Conservation (phyloP, 2,113 vertebrate species). For the Dromiciops gliroides region DNA sequence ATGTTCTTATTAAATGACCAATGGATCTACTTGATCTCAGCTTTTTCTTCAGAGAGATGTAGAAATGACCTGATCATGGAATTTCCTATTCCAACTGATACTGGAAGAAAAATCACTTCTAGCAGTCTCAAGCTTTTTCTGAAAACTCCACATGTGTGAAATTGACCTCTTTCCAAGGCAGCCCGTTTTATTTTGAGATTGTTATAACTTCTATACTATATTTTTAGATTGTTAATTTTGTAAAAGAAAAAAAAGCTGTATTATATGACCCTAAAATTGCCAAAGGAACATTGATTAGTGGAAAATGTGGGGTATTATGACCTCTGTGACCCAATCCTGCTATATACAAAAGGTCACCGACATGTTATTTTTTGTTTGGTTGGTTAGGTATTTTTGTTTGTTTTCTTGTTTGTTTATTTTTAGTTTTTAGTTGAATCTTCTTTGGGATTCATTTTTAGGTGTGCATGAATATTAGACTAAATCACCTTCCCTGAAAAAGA, state of each 20-base stretch:
- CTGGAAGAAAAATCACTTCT: not conserved
- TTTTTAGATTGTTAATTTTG: not conserved
- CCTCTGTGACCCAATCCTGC: too few species aligned
- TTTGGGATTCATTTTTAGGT: rapidly evolving
- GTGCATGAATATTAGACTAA: not conserved
- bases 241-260: not conserved
- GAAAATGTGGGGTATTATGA: not conserved
- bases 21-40: not conserved
- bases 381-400: too few species aligned
- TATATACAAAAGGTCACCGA: not conserved
- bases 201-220: not conserved
- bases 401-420: not conserved
- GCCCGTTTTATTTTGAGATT: not conserved
- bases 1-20: not conserved
- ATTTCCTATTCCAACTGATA: not conserved
- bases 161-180: not conserved
- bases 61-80: not conserved
- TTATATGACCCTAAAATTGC: rapidly evolving
- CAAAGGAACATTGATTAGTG: not conserved
- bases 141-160: not conserved
- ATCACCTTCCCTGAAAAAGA: not conserved
- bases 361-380: too few species aligned
- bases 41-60: not conserved
- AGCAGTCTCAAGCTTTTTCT: not conserved
- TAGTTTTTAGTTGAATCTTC: not conserved